A percentile compares a stretch with the other conserved stretches of the same genome.
Conservation (phyloP, 2,113 vertebrate species). For the Ptilorrhoa leucosticta region DNA sequence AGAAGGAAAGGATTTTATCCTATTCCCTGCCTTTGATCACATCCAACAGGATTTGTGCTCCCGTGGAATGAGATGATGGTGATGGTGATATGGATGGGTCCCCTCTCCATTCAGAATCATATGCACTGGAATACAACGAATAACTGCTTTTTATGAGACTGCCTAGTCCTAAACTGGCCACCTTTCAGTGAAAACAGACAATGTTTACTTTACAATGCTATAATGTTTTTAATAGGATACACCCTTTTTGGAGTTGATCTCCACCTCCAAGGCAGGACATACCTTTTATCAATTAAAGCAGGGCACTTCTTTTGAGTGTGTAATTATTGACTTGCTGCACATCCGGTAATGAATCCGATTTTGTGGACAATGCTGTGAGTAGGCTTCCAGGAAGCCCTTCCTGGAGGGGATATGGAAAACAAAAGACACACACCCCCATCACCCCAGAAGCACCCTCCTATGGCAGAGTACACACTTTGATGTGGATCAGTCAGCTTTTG, state of each 20-base stretch:
- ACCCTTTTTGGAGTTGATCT: neutral
- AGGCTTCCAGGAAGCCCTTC: neutral
- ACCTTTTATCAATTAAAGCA: neutral
- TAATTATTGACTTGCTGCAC: neutral
- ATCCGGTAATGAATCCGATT: neutral
- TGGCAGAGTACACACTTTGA: rapidly evolving
- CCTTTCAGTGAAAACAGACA: neutral
- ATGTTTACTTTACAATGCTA: neutral
- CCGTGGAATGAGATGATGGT: neutral
- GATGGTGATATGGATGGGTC: neutral
- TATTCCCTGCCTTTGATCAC: neutral
- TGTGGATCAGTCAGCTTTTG: neutral
- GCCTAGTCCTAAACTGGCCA: neutral
- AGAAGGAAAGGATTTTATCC: neutral
- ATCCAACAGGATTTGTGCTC: neutral
- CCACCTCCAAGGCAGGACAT: neutral
- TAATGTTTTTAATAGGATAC: neutral
- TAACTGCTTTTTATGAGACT: neutral
- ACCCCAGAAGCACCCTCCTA: neutral
- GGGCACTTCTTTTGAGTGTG: neutral
- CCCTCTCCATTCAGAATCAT: neutral
- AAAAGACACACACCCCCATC: neutral
- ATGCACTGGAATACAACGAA: neutral
- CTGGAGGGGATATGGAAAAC: neutral
- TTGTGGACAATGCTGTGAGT: neutral